Percentiles rank a stretch among this genome's conserved stretches.
phyloP scores from a whole-genome alignment of 2,888 invertebrate genomes.

The Dioctria linearis region DNA sequence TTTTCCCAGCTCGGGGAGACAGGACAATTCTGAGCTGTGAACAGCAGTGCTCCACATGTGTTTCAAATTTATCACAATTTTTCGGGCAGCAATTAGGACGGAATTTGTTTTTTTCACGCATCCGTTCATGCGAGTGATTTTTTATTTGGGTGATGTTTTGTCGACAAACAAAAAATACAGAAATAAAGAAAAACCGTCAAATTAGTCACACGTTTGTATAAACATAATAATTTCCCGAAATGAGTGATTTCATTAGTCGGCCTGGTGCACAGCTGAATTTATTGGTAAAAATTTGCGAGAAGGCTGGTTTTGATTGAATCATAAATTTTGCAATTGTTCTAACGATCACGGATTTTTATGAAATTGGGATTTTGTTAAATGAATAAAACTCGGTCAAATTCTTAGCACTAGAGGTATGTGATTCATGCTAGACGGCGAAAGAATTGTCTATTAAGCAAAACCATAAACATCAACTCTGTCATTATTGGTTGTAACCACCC shows the following conservation, averaged over 20 bases:
- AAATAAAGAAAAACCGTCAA: not conserved
- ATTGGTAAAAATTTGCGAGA: too few species aligned
- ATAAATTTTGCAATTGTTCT: too few species aligned
- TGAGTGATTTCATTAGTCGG: conserved; percentile 41
- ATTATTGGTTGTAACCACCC: too few species aligned
- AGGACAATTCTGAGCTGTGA: conserved; percentile 8
- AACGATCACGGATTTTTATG: too few species aligned
- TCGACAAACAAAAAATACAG: conserved; percentile 4
- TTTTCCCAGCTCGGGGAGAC: conserved; percentile 23
- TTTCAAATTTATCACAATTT: conserved; percentile 56
- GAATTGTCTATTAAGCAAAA: too few species aligned
- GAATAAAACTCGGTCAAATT: too few species aligned
- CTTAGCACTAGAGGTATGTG: too few species aligned
- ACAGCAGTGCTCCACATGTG: conserved; percentile 47
- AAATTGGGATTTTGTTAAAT: too few species aligned
- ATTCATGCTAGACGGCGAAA: too few species aligned
- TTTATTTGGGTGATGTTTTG: conserved; percentile 32
- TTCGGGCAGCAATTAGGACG: conserved; percentile 54
- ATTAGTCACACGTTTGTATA: conserved; percentile 27
- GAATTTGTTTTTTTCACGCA: conserved; percentile 53
- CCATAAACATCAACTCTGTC: too few species aligned
- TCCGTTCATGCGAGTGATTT: conserved; percentile 48
- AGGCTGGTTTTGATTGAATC: too few species aligned
- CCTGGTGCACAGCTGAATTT: too few species aligned
- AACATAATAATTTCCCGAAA: conserved; percentile 32